Evolutionary conservation across 2,797 vertebrate species (phyloP), one percentile per base, ranked within the genome.

Genomic region (Brachymystax lenok): DNA sequence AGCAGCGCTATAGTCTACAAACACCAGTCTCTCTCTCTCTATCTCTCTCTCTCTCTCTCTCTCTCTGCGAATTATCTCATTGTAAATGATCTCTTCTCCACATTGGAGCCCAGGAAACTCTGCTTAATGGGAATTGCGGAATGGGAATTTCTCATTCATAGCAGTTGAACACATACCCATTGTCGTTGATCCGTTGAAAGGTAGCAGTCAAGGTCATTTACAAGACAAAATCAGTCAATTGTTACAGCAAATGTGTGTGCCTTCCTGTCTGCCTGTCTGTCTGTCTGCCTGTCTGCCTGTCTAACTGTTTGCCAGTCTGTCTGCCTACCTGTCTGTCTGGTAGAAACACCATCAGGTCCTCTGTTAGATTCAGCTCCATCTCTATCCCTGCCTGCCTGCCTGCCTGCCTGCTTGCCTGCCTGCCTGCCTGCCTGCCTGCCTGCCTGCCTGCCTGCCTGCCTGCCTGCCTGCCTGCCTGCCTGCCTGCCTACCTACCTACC

Each of bases 1-100:
- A 67, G 67, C 56, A 30, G 24, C 10, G n/a, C 30, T 50, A 24
- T 54, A 69, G 74, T 75, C 77, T 46, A 52, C 75, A 78, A 81
- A 81, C 59, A 46, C 40, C 2, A 46, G 40, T 46, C 10, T 46
- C 40, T 46, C 35, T 40, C 10, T 46, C 40, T 46, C 10, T 46
- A 10, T 46, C 35, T 40, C 5, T 35, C 10, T 46, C 40, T 46
- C 10, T 46, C 40, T 46, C 35, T 40, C 5, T 35, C 35, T 35
- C 40, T 46, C 40, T 3, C 40, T 2, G 1, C 40, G 67, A 78
- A 19, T 68, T 14, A 52, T 61, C 61, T 74, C 28, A 17, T 51
- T n/a, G 19, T 77, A 73, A 83, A 77, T 74, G 66, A 72, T 66
- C 73, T 56, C 27, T 52, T 79, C 77, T 77, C 51, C 73, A 75